phyloP scores from a whole-genome alignment of 2,113 vertebrate genomes.

The Dasyurus viverrinus region DNA sequence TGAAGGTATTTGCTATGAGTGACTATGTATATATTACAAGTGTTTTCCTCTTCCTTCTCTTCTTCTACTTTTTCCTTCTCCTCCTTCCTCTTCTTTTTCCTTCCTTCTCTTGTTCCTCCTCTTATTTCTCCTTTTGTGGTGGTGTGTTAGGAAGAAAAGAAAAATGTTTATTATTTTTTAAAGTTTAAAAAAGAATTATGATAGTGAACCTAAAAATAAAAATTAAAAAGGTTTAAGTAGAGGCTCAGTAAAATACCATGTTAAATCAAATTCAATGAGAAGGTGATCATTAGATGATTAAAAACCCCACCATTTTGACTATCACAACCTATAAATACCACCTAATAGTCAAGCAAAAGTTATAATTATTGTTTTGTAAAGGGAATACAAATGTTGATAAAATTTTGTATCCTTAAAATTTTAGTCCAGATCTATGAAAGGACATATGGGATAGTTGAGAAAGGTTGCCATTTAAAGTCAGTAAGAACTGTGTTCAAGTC shows the following conservation, averaged over 20 bases:
- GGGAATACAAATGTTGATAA: neutral
- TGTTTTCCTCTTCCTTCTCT: neutral
- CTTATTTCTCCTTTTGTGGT: too few relatives aligned
- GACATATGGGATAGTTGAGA: neutral
- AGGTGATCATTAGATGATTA: neutral
- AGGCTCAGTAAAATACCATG: neutral
- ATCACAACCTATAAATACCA: neutral
- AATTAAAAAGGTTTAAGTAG: neutral
- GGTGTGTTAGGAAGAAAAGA: neutral
- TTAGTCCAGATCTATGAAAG: neutral
- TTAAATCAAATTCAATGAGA: neutral
- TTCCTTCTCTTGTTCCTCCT: neutral
- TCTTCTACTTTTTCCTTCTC: neutral
- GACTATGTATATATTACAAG: neutral
- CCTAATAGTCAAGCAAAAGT: neutral
- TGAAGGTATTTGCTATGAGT: neutral
- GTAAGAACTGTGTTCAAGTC: neutral
- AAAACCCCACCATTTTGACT: neutral
- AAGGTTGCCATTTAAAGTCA: neutral
- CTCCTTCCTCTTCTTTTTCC: too few relatives aligned
- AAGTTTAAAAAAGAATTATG: neutral
- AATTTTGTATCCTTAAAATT: neutral
- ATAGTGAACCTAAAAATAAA: neutral
- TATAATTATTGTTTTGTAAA: neutral
- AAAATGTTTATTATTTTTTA: neutral